Base-by-base conservation (phyloP, 1,140 invertebrate genomes). In the Monochamus saltuarius region DNA sequence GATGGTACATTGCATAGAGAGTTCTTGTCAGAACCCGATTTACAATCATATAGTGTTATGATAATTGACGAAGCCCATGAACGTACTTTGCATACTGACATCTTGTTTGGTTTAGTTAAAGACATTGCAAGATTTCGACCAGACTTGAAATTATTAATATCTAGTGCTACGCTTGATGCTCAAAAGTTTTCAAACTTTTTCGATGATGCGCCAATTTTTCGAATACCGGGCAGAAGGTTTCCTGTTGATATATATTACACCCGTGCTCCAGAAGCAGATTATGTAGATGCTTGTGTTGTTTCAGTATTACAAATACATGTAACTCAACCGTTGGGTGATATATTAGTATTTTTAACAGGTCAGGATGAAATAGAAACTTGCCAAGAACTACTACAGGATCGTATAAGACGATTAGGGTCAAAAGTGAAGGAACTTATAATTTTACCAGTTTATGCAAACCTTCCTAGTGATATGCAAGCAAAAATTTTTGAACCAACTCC, bases 1-100 rank as follows among this genome's bases (percentile, higher is more conserved):
- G 98, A 99, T 81, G 98, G 98, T 74, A 99, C 98, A 72, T 77
- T 99, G 43, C 89, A 99, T 47, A 82, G 97, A 73, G 98, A 99
- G 81, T 99, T 99, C 79, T 81, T 99, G 1, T 92, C 92, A 56
- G 97, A 99, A 78, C 97, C 97, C 1, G 96, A 98, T 82, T 80
- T 99, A 19, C 88, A 87, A 39, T 88, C 89, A 1, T 98, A 98
- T 76, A 96, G 92, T 82, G 96, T 98, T 0, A 93, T 99, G 87
- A 99, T 99, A 60, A 97, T 99, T 75, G 97, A 99, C 76, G 98
- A 99, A 83, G 98, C 98, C 68, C 98, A 99, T 78, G 98, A 99
- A 76, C 79, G 49, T 16, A 99, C 97, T 0, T 81, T 99, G 6
- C 97, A 99, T 69, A 99, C 97, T 4, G 98, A 99, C 77, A 95